Base-by-base conservation (phyloP, 2,888 invertebrate genomes). In the Cataglyphis rosenhaueri region DNA sequence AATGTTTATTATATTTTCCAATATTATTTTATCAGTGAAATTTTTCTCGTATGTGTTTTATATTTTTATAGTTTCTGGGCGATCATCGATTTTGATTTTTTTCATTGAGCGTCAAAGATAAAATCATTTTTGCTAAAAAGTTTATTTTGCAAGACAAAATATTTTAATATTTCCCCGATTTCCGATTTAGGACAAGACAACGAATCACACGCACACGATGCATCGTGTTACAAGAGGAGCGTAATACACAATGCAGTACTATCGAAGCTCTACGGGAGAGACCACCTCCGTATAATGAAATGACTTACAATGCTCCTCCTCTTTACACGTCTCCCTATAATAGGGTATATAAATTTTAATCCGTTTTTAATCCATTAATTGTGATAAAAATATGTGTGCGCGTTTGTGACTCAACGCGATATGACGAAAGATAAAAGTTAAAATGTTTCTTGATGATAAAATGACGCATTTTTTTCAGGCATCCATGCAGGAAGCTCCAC, bases 241-340 rank as follows among this genome's bases (percentile, higher is more conserved):
- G 44, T 5, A 18, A 44, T 8, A 29, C 21, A 9, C 21, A 61
- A 0, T 61, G 32, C 18, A 74, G 59, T 9, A 70, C 55, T 9
- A 62, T 74, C 12, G 65, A 79, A 1, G 65, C 8, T 65, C 55
- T 78, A 73, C 75, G 88, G 82, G 92, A 92, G 59, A 91, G 93
- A 62, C 94, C 94, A 32, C 94, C 94, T 3, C 84, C 91, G 4
- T 94, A 94, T 75, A 90, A 85, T 32, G 92, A 93, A 75, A 25
- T 59, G 6, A 85, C 88, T 74, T 89, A 86, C 21, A 90, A 88
- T 68, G 90, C 92, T 44, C 93, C 93, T 5, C 92, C 93, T 0
- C 79, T 91, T 2, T 91, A 93, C 29, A 86, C 86, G 25, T 81
- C 84, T 41, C 88, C 88, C 61, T 82, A 84, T n/a, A 88, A 84